phyloP scores from a whole-genome alignment of 2,888 invertebrate genomes.

The Polydrusus pterygomalis region DNA sequence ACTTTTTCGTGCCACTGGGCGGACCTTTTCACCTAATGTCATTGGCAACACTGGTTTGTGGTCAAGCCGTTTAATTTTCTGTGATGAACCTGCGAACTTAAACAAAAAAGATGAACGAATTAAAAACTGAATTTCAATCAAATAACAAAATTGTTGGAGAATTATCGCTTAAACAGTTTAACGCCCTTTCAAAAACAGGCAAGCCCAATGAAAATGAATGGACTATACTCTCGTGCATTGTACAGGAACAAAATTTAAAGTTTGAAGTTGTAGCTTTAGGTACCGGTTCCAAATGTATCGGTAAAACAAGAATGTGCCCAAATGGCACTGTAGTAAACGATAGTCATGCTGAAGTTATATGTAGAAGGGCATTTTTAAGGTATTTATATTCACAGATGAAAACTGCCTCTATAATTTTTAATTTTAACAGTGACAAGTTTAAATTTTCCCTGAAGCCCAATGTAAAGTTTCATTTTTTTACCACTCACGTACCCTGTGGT shows the following conservation, averaged over 20 bases:
- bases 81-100: too few relatives aligned
- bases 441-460: constrained; percentile 70
- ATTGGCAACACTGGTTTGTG: too few relatives aligned
- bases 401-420: constrained; percentile 56
- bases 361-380: constrained; percentile 86
- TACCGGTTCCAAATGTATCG: constrained; percentile 94
- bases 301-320: constrained; percentile 78
- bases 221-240: constrained; percentile 87
- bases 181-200: constrained; percentile 82
- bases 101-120: neutral
- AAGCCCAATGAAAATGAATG: constrained; percentile 86
- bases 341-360: constrained; percentile 93
- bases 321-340: constrained; percentile 87
- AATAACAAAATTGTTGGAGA: constrained; percentile 72
- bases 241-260: constrained; percentile 72
- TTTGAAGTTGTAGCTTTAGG: constrained; percentile 85
- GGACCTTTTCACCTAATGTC: too few relatives aligned
- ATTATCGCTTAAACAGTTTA: constrained; percentile 77
- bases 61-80: too few relatives aligned
- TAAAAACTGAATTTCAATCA: neutral
- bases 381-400: constrained; percentile 80
- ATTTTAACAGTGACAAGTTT: constrained; percentile 55
- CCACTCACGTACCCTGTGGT: constrained; percentile 93
- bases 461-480: constrained; percentile 87
- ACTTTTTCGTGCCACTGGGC: too few relatives aligned